A percentile compares a stretch with the other conserved stretches of the same genome.
These are phyloP conservation scores for Haliclona indistincta DNA, from an alignment of 37 sponge, comb jelly and placozoan genomes.

Conservation along the genomic window DNA sequence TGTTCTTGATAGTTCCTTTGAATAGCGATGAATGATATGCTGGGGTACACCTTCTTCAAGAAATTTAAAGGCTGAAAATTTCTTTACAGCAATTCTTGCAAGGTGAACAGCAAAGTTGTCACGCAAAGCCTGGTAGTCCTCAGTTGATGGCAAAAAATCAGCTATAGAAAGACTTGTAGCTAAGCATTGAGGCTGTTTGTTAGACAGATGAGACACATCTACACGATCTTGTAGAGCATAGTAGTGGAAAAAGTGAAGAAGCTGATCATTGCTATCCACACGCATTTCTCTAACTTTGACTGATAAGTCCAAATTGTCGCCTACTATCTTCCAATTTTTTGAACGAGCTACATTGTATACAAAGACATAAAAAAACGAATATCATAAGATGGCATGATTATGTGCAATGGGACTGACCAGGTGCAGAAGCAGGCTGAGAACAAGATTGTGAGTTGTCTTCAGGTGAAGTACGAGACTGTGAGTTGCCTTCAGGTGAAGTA, in stretches of 20 bases:
- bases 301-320: background rate
- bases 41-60: background rate
- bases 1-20: background rate
- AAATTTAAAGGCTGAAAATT: background rate
- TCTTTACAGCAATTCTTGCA: background rate
- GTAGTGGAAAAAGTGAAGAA: background rate
- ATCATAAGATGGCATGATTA: no score
- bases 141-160: background rate
- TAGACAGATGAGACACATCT: background rate
- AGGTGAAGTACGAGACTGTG: no score
- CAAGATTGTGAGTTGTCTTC: no score
- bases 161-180: background rate
- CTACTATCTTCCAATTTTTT: background rate
- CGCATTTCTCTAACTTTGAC: conserved; percentile 5
- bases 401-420: no score
- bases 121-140: background rate
- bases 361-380: no score
- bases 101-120: background rate
- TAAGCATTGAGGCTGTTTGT: background rate
- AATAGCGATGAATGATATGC: background rate
- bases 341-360: no score
- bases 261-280: background rate
- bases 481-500: no score
- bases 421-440: no score
- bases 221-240: background rate